Evolutionary conservation across 2,888 invertebrate genomes (phyloP).

Genomic region (Ennomos fuscantarius): DNA sequence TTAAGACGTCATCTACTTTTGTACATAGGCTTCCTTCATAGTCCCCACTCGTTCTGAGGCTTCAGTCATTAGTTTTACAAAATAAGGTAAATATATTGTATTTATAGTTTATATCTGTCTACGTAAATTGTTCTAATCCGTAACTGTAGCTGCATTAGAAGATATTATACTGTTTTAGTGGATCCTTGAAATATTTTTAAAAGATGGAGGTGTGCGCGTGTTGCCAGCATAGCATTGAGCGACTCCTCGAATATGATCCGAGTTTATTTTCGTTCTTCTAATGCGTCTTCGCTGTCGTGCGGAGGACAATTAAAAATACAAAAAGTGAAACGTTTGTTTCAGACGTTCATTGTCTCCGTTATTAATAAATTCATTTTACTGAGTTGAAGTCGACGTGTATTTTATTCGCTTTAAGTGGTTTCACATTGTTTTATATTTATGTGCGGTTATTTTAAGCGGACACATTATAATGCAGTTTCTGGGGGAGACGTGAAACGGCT

Average conservation of each 20-base stretch:
- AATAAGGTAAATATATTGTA: too few species aligned
- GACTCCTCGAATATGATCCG: constrained; percentile 78
- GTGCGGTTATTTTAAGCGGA: constrained; percentile 83
- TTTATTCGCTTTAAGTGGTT: constrained; percentile 86
- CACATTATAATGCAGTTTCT: constrained; percentile 85
- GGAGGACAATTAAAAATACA: constrained; percentile 85
- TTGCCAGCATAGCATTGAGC: constrained; percentile 30
- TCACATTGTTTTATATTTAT: constrained; percentile 86
- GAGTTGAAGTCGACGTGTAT: constrained; percentile 84
- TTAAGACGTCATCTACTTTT: too few species aligned
- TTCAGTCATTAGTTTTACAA: too few species aligned
- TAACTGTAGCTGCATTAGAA: too few species aligned
- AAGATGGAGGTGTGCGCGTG: constrained; percentile 38
- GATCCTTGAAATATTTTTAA: constrained; percentile 16
- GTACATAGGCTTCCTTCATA: too few species aligned
- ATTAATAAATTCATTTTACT: constrained; percentile 85
- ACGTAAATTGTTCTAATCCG: too few species aligned
- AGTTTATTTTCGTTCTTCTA: constrained; percentile 83
- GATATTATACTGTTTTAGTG: constrained; percentile 18
- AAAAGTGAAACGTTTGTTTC: constrained; percentile 83
- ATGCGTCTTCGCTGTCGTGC: constrained; percentile 81
- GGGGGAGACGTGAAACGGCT: constrained; percentile 83
- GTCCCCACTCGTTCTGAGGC: too few species aligned
- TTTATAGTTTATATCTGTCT: too few species aligned
- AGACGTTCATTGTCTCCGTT: constrained; percentile 85